Base-by-base conservation (phyloP, 2,888 invertebrate genomes). In the Herminia tarsipennalis region DNA sequence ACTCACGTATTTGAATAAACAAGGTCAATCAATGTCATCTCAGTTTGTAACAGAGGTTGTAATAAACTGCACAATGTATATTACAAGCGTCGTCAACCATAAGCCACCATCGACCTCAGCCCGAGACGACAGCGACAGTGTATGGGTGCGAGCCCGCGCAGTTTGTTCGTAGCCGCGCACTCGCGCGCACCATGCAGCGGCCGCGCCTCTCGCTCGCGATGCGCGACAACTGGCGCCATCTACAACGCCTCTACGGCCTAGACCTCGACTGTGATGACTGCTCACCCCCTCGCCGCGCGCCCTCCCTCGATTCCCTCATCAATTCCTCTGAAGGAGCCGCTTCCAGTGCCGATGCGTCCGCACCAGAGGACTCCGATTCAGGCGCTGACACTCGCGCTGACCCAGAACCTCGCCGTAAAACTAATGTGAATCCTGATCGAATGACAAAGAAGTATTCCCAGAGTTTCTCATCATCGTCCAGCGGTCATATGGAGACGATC, bases 401-500 rank as follows among this genome's bases (percentile, higher is more conserved):
- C 59, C 79, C 89, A 56, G 88, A 88, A 33, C 68, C 75, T 1
- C 73, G 83, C 9, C 58, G 70, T 14, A 81, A 81, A 38, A 70
- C 71, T 36, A 75, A 74, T 51, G 53, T 69, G 44, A 78, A 73
- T 54, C 57, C 69, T 18, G 74, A 76, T 22, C 66, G 77, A 46
- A 67, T 81, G 45, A 67, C 81, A 24, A 81, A 88, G 73, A 91
- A 88, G 74, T 88, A 79, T 66, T 83, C 81, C 5, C 90, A 92
- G 60, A 91, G 88, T 74, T 91, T 78, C 82, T 92, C 92, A 59
- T 92, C 91, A 12, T 91, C 91, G 60, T 94, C 94, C 72, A 93
- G 92, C 78, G 94, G 85, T 64, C 94, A 93, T 79, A 96, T 96
- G 96, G 96, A 96, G 83, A 96, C 96, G 35, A 96, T 96, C 56